A percentile compares a stretch with the other conserved stretches of the same genome.
Conservation (phyloP, 2,113 vertebrate species). For the Pluvialis apricaria region DNA sequence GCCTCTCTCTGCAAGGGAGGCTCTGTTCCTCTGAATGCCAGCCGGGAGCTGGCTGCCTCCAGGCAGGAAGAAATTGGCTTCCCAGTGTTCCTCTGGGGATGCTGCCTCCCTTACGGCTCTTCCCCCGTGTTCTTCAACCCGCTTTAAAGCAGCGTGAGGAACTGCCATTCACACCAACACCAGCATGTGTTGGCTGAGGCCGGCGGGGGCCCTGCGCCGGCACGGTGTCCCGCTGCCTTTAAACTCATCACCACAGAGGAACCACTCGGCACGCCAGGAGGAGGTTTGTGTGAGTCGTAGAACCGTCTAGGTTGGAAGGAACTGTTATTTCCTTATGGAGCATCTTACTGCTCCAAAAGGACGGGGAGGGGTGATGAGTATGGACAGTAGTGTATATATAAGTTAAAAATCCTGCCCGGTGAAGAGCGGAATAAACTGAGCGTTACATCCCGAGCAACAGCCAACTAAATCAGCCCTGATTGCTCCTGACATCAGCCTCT, state of each 20-base stretch:
- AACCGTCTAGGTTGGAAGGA: no score
- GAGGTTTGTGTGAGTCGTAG: background rate
- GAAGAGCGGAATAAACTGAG: background rate
- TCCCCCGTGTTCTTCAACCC: background rate
- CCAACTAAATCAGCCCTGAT: slow-evolving; percentile 13
- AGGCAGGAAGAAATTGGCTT: background rate
- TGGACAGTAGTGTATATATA: background rate
- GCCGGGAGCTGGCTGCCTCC: background rate
- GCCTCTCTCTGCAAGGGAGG: background rate
- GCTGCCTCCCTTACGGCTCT: background rate
- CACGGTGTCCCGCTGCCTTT: background rate
- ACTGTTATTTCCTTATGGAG: background rate
- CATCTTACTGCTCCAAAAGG: background rate
- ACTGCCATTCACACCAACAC: background rate
- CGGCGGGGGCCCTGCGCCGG: background rate
- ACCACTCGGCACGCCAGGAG: rapidly evolving
- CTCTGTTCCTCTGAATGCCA: background rate
- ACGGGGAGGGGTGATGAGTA: background rate
- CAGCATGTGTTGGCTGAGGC: background rate
- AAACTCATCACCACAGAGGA: background rate
- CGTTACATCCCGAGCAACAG: background rate
- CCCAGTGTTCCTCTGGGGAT: background rate
- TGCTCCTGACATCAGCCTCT: slow-evolving; percentile 39
- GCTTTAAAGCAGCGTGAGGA: background rate
- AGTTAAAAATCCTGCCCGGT: background rate